These are phyloP conservation scores for Brachionus angularis DNA, from an alignment of 1,140 invertebrate genomes.

Conservation along the genomic window DNA sequence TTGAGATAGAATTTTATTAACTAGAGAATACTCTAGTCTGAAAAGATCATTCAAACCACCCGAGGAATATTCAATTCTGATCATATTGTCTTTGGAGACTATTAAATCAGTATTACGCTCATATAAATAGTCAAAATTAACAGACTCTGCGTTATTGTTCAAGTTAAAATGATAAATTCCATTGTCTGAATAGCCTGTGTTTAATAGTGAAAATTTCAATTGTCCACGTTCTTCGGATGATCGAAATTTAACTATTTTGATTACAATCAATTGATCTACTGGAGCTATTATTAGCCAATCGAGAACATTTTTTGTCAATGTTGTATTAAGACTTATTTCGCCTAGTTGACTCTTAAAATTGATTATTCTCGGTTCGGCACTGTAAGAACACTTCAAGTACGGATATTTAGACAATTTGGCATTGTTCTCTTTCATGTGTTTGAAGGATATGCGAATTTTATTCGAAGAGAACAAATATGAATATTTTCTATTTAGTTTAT, in stretches of 20 bases:
- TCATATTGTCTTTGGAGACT: constrained; percentile 6
- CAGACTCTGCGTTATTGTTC: background rate
- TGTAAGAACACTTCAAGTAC: constrained; percentile 23
- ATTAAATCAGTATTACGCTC: constrained; percentile 21
- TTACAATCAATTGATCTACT: background rate
- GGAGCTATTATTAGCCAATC: constrained; percentile 34
- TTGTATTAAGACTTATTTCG: background rate
- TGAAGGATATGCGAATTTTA: constrained; percentile 1
- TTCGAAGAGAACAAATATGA: constrained; percentile 22
- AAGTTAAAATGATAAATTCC: constrained; percentile 23
- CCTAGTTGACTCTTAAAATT: background rate
- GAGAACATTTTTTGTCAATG: constrained; percentile 4
- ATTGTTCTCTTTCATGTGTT: constrained; percentile 38
- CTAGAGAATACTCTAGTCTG: background rate
- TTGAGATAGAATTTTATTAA: background rate
- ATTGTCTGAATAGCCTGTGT: constrained; percentile 19
- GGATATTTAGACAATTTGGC: constrained; percentile 26
- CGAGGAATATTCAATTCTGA: constrained; percentile 10
- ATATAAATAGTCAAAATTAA: too few species aligned
- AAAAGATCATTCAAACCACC: constrained; percentile 9
- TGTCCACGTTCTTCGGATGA: background rate
- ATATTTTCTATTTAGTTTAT: background rate
- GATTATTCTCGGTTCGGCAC: background rate
- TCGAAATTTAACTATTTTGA: background rate
- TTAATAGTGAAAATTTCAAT: constrained; percentile 9